Evolutionary conservation across 2,113 vertebrate genomes (phyloP).

Genomic region (Holacanthus passer): DNA sequence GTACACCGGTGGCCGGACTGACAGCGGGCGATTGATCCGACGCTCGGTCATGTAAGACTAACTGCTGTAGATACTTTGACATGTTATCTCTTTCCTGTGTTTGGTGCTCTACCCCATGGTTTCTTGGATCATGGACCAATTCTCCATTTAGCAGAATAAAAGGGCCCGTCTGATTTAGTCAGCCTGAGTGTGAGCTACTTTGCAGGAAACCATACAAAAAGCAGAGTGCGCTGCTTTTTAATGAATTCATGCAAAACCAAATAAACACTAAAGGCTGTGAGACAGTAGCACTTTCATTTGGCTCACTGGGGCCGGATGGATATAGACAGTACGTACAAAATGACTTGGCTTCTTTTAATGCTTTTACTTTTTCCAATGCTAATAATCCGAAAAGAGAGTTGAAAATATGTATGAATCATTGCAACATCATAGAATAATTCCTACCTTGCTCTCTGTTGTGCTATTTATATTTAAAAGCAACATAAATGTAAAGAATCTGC

Average conservation of each 20-base stretch:
- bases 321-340: neutral
- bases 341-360: neutral
- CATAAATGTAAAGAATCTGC: neutral
- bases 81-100: constrained; percentile 36
- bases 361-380: neutral
- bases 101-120: constrained; percentile 27
- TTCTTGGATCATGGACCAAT: constrained; percentile 40
- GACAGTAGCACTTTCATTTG: constrained; percentile 1
- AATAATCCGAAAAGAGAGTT: neutral
- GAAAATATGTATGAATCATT: neutral
- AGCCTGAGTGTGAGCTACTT: constrained; percentile 34
- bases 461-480: neutral
- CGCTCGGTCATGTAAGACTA: constrained; percentile 22
- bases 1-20: constrained; percentile 51
- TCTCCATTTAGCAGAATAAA: constrained; percentile 50
- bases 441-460: neutral
- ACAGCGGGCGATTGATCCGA: constrained; percentile 44
- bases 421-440: neutral
- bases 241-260: constrained; percentile 22
- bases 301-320: constrained; percentile 8
- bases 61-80: constrained; percentile 46
- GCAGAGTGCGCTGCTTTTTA: constrained; percentile 10
- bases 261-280: constrained; percentile 41
- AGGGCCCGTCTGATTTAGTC: constrained; percentile 41
- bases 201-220: constrained; percentile 22